Evolutionary conservation across 2,113 vertebrate species (phyloP).

Genomic region (Isurus oxyrinchus): DNA sequence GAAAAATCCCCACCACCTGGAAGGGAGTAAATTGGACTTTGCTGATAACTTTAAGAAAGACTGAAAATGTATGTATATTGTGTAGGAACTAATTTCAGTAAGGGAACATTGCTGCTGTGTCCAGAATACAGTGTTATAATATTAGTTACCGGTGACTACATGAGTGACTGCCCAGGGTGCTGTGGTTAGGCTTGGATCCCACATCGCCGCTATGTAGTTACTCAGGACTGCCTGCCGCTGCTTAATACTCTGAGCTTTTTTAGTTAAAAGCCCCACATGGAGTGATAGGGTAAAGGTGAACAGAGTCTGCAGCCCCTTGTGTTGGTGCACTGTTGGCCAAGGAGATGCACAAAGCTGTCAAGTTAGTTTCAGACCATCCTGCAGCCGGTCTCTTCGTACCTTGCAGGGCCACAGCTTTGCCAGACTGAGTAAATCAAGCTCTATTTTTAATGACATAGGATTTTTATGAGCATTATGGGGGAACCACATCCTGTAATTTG

Average conservation of each 20-base stretch:
- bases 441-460: not conserved
- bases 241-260: not conserved
- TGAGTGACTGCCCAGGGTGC: no score
- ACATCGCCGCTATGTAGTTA: not conserved
- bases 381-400: not conserved
- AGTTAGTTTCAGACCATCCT: not conserved
- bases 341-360: not conserved
- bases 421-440: not conserved
- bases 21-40: not conserved
- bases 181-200: no score
- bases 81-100: not conserved
- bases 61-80: not conserved
- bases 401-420: not conserved
- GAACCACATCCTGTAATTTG: not conserved
- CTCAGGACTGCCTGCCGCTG: not conserved
- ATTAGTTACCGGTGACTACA: no score
- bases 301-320: not conserved
- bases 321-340: not conserved
- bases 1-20: not conserved
- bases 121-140: not conserved
- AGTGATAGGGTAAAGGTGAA: not conserved
- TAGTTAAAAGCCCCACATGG: not conserved
- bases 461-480: not conserved
- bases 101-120: not conserved
- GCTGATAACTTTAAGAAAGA: not conserved